A percentile compares a stretch with the other conserved stretches of the same genome.
Evolutionary conservation across 2,113 vertebrate species (phyloP).

Genomic region (Xenotilapia longispinis): DNA sequence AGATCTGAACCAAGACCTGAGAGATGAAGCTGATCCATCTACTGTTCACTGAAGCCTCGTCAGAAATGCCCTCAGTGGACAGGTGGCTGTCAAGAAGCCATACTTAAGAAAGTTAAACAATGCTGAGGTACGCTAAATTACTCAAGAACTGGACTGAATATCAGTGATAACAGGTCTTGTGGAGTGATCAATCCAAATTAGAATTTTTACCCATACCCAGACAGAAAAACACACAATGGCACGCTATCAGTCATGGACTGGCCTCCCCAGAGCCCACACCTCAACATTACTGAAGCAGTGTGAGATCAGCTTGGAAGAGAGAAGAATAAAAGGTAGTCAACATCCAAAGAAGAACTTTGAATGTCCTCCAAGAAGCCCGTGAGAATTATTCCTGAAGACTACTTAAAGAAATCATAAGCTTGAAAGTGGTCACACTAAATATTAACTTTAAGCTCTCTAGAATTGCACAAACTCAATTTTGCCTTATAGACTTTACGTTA

Average conservation of each 20-base stretch:
- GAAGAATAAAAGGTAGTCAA: background rate
- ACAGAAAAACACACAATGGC: background rate
- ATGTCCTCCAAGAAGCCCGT: background rate
- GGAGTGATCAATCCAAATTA: background rate
- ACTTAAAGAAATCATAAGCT: background rate
- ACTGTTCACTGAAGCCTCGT: background rate
- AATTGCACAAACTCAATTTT: background rate
- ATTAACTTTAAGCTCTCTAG: background rate
- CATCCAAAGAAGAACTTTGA: background rate
- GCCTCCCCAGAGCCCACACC: background rate
- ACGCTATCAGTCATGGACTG: background rate
- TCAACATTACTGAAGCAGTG: background rate
- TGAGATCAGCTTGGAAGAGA: background rate
- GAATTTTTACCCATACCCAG: background rate
- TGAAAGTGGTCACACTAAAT: background rate
- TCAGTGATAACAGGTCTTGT: background rate
- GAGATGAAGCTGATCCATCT: background rate
- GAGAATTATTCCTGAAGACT: background rate
- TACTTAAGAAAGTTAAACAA: background rate
- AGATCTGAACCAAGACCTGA: background rate
- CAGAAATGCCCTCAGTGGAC: background rate
- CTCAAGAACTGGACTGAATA: background rate
- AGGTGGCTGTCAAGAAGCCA: background rate
- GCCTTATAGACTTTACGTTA: background rate
- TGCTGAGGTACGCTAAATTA: background rate